Conservation (phyloP, 2,888 invertebrate species). For the Labia minor region DNA sequence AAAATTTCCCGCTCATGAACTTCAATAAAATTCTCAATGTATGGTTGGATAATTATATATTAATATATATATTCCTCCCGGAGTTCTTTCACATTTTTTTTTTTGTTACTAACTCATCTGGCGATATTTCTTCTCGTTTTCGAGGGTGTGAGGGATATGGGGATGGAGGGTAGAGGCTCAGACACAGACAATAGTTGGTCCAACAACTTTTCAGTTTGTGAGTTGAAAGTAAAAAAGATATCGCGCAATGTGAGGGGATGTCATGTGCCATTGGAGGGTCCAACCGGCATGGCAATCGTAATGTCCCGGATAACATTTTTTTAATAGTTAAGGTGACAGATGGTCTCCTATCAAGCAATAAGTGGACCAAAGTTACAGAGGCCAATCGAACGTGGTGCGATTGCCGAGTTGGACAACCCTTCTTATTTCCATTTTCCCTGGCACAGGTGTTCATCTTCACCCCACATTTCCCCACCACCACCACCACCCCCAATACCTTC, state of each 20-base stretch:
- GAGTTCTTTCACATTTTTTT: background rate
- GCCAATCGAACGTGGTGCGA: background rate
- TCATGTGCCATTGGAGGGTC: too few species aligned
- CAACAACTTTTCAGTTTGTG: background rate
- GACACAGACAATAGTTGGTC: background rate
- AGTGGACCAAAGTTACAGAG: background rate
- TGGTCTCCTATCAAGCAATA: background rate
- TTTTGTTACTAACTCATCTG: background rate
- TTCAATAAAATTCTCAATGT: background rate
- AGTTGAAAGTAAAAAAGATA: background rate
- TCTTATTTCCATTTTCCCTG: background rate
- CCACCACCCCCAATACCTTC: background rate
- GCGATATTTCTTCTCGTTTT: too few species aligned
- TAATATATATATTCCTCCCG: background rate
- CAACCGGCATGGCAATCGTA: background rate
- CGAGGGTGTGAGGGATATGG: too few species aligned
- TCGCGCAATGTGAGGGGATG: too few species aligned
- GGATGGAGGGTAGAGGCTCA: too few species aligned
- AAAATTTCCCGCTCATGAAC: background rate
- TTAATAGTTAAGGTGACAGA: background rate
- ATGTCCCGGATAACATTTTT: conserved; percentile 13
- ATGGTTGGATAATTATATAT: background rate
- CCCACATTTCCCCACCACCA: background rate
- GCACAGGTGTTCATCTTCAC: background rate
- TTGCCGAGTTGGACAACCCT: background rate